Conservation (phyloP, 92 coral and sea anemone genomes). For the Palythoa caribaeorum region DNA sequence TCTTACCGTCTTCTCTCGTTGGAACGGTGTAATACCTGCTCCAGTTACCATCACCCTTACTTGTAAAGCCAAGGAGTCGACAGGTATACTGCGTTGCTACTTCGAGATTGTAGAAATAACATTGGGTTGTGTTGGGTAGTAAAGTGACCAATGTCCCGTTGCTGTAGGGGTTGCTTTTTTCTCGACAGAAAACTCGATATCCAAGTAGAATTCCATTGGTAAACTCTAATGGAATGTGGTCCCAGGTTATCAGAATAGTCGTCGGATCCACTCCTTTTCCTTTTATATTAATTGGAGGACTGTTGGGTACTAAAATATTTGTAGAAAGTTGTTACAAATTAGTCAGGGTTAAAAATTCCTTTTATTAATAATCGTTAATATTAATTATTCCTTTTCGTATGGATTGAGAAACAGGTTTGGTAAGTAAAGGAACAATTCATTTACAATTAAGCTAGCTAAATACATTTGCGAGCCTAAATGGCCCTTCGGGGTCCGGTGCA, state of each 20-base stretch:
- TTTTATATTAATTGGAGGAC: conserved; percentile 64
- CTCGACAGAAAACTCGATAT: conserved; percentile 58
- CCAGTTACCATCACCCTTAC: conserved; percentile 71
- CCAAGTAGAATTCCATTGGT: conserved; percentile 83
- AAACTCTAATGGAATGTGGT: conserved; percentile 66
- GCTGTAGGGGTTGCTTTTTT: conserved; percentile 16
- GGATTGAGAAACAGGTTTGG: no score
- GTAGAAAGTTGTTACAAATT: neutral
- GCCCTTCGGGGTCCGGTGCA: no score
- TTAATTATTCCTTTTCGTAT: no score
- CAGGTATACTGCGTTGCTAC: conserved; percentile 70
- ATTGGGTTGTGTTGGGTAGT: conserved; percentile 65
- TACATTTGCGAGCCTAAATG: no score
- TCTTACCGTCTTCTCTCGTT: conserved; percentile 84
- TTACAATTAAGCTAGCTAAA: no score
- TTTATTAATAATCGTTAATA: no score
- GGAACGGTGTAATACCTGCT: conserved; percentile 47
- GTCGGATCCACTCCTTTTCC: conserved; percentile 69
- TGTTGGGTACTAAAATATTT: conserved; percentile 64
- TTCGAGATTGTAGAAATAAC: conserved; percentile 53
- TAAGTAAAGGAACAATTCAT: no score
- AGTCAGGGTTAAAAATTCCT: no score
- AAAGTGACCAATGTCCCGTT: conserved; percentile 56
- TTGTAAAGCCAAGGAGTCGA: conserved; percentile 75
- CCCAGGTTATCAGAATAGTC: conserved; percentile 73